Evolutionary conservation across 2,888 invertebrate genomes (phyloP), one percentile per base, ranked within the genome.

Genomic region (Xestia ashworthii): DNA sequence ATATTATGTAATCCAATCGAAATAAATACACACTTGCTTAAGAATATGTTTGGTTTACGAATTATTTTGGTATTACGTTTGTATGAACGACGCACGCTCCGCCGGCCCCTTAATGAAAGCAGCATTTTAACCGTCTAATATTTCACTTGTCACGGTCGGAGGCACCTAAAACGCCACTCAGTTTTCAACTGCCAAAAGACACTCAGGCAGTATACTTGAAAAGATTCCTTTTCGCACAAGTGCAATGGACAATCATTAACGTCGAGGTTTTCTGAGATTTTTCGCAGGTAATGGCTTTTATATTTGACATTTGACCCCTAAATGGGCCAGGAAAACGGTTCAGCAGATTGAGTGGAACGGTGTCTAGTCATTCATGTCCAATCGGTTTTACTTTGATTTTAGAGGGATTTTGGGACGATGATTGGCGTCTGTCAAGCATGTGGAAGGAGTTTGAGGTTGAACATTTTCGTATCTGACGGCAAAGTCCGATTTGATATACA

Each of bases 111-210:
- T 25, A n/a, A 46, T 32, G n/a, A 64, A 55, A 64, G 78, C 89
- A 78, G 12, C 89, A 91, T 93, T 83, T 92, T 93, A 92, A 32
- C 46, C 25, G 66, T 78, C 81, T 80, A 76, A 88, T 77, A 84
- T 89, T 88, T 86, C 88, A 88, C 87, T 88, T 87, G 85, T 86
- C 88, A 88, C 88, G 84, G 84, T 85, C 90, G 60, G 76, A 77
- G 80, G 89, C 80, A 81, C 82, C 87, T 88, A 88, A 92, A 93
- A 92, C 85, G 88, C 79, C 87, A 89, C 90, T 89, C 83, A 79
- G 89, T 88, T 91, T 89, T 93, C 89, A 90, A 86, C 77, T 84
- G 78, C 83, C 87, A 88, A 92, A 90, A 91, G 92, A 92, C 90
- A 90, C 92, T 93, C 86, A 83, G 74, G 67, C 89, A 89, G 89